Evolutionary conservation across 1,140 invertebrate genomes (phyloP).

Genomic region (Galleria mellonella): DNA sequence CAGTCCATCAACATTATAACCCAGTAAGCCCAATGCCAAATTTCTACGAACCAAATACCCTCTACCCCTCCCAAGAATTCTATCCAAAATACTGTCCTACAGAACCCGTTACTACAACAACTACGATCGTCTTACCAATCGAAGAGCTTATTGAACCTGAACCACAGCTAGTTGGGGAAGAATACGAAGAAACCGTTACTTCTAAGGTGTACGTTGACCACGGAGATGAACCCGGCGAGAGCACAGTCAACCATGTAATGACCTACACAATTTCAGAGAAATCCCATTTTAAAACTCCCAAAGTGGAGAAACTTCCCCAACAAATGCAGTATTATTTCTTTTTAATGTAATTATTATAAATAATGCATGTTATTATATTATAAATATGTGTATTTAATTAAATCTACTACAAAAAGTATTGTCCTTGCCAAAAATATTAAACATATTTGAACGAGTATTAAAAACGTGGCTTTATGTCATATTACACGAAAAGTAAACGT

Average conservation of each 20-base stretch:
- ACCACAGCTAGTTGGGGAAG: constrained; percentile 50
- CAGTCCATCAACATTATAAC: constrained; percentile 15
- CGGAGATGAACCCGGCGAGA: constrained; percentile 42
- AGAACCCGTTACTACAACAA: constrained; percentile 25
- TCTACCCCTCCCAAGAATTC: constrained; percentile 27
- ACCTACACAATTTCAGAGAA: constrained; percentile 58
- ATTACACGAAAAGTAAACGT: too few relatives aligned
- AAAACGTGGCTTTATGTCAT: too few relatives aligned
- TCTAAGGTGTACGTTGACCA: constrained; percentile 45
- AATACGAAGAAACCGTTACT: constrained; percentile 54
- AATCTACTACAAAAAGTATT: too few relatives aligned
- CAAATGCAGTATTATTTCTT: constrained; percentile 65
- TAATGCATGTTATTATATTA: constrained; percentile 1
- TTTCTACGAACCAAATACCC: constrained; percentile 42
- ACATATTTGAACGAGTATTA: too few relatives aligned
- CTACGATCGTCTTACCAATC: constrained; percentile 19
- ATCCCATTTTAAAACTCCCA: constrained; percentile 48
- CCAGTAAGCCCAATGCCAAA: constrained; percentile 33
- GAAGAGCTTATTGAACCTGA: constrained; percentile 32
- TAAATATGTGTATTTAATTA: constrained; percentile 8
- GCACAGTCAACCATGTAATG: constrained; percentile 55
- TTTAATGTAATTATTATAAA: constrained; percentile 33
- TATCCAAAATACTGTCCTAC: constrained; percentile 38
- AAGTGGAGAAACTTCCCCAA: constrained; percentile 53
- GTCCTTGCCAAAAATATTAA: too few relatives aligned